phyloP scores from a whole-genome alignment of 92 coral and sea anemone genomes.

The Epizoanthus scotinus region DNA sequence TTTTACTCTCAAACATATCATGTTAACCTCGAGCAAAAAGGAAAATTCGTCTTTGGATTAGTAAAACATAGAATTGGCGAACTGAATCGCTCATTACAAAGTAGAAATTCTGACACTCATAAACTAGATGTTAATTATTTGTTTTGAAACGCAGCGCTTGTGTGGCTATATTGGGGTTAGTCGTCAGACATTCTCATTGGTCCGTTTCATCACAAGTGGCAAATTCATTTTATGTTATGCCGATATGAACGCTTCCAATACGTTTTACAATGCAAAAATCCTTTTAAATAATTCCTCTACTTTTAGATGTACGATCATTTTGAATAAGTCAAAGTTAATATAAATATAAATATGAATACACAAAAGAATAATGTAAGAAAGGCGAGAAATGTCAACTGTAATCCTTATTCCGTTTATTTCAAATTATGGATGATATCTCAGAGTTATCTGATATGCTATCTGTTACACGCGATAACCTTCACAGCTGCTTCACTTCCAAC shows the following conservation, averaged over 20 bases:
- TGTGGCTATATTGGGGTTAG: background rate
- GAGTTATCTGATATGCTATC: slow-evolving; percentile 14
- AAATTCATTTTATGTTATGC: slow-evolving; percentile 26
- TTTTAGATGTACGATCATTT: background rate
- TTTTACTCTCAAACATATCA: background rate
- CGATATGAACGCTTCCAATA: slow-evolving; percentile 13
- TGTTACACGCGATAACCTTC: background rate
- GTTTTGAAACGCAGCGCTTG: background rate
- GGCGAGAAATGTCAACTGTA: background rate
- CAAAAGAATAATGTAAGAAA: background rate
- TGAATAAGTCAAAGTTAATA: no score
- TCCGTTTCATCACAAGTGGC: slow-evolving; percentile 11
- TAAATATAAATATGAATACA: background rate
- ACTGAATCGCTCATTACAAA: background rate
- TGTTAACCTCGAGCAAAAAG: background rate
- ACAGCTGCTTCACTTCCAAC: slow-evolving; percentile 8
- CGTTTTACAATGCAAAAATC: background rate
- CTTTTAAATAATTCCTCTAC: background rate
- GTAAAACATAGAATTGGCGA: no score
- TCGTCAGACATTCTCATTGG: background rate
- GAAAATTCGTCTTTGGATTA: background rate
- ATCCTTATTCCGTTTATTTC: background rate
- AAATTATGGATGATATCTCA: background rate
- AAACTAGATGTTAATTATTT: background rate
- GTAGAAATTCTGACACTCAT: background rate